Evolutionary conservation across 2,113 vertebrate species (phyloP), one percentile per base, ranked within the genome.

Genomic region (Tinamus guttatus): DNA sequence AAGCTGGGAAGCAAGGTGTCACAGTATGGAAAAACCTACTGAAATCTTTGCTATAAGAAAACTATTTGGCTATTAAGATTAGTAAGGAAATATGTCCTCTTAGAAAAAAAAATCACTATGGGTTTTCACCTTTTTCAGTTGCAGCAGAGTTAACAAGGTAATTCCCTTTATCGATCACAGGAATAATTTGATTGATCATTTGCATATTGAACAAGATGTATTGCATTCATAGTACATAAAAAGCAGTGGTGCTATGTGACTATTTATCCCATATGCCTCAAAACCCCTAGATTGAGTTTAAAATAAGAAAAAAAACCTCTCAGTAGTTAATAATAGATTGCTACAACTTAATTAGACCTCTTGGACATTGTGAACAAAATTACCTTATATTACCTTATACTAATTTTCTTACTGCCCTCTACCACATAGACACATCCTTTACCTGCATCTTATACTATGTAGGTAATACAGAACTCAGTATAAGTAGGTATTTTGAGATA

Each of bases 211-310:
- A 65, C 6, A 45, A 69, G 43, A 38, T 11, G 4, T 12, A 56
- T 13, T 38, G 10, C 17, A 65, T 47, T 17, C 22, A 18, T 25
- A 74, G 65, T 5, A 67, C 4, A 11, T 27, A 40, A 81, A 77
- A 62, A 89, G 9, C 18, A 38, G 8, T 47, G 9, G 34, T 78
- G 34, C 40, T 17, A 10, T 52, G 34, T 1, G 3, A 8, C 38
- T 54, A 22, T n/a, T 40, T 59, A 59, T 90, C 79, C 8, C 11
- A 62, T 30, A 13, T 1, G 16, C 21, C 47, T 30, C 17, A 3
- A 16, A 1, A 11, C 3, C 2, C 4, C 0, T 56, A 6, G 12
- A 9, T 24, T 80, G 59, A 30, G 30, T 47, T 69, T 47, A n/a
- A n/a, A 32, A 8, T 69, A 25, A 41, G 30, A 69, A 69, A 69